Conservation (phyloP, 23 tunicate species). For the Ciona savignyi region DNA sequence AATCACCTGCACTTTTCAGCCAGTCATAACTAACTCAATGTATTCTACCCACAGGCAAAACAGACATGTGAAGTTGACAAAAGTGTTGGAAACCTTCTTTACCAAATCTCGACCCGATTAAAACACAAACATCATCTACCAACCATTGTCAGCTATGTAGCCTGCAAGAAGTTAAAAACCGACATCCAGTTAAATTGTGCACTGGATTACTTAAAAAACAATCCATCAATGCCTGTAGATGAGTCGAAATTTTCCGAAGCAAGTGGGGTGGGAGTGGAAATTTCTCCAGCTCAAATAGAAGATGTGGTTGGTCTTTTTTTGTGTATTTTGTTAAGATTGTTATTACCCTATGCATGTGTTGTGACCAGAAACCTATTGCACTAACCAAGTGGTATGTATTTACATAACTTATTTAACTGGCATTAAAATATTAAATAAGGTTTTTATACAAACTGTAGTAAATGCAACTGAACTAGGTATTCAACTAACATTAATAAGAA, state of each 20-base stretch:
- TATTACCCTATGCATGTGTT: too few relatives aligned
- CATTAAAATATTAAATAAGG: neutral
- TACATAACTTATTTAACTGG: too few relatives aligned
- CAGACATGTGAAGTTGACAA: conserved; percentile 32
- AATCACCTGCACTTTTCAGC: too few relatives aligned
- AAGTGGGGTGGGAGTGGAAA: conserved; percentile 79
- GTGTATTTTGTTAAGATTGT: neutral
- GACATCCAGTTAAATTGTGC: conserved; percentile 77
- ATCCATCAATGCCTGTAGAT: conserved; percentile 57
- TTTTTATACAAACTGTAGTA: too few relatives aligned
- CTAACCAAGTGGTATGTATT: too few relatives aligned
- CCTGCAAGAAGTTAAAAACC: conserved; percentile 23
- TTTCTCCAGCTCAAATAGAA: conserved; percentile 79
- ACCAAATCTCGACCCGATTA: conserved; percentile 55
- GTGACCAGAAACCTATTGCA: too few relatives aligned
- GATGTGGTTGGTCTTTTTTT: conserved; percentile 27
- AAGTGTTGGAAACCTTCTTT: conserved; percentile 57
- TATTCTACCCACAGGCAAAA: neutral
- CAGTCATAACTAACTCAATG: neutral
- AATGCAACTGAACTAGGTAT: too few relatives aligned
- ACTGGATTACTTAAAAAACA: conserved; percentile 46
- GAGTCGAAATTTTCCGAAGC: conserved; percentile 34
- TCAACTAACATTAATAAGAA: too few relatives aligned
- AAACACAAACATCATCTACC: conserved; percentile 65
- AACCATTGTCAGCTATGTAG: conserved; percentile 25